phyloP scores from a whole-genome alignment of 2,888 invertebrate species.

The Cartodere bifasciata region DNA sequence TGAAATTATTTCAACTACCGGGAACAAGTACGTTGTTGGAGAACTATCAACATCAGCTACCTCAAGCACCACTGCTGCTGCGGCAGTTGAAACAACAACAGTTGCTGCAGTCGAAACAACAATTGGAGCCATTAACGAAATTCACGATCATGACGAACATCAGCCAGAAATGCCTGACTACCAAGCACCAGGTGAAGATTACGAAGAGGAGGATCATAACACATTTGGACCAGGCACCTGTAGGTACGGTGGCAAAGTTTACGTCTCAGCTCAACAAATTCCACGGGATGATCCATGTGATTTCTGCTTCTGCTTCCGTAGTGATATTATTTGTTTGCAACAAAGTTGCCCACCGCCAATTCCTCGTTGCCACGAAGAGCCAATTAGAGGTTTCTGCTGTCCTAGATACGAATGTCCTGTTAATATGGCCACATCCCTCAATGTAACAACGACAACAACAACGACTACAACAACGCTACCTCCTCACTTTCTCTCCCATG shows the following conservation, averaged over 20 bases:
- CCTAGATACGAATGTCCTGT: slow-evolving; percentile 90
- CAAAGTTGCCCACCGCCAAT: slow-evolving; percentile 93
- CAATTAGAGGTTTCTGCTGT: slow-evolving; percentile 88
- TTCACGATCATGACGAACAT: slow-evolving; percentile 18
- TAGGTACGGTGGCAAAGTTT: slow-evolving; percentile 82
- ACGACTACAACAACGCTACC: slow-evolving; percentile 77
- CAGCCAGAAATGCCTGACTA: slow-evolving; percentile 30
- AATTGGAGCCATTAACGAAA: slow-evolving; percentile 6
- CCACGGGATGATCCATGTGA: slow-evolving; percentile 90
- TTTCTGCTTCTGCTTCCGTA: slow-evolving; percentile 94
- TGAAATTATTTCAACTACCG: no score
- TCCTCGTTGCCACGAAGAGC: slow-evolving; percentile 81
- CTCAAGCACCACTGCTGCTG: no score
- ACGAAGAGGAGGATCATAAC: slow-evolving; percentile 64
- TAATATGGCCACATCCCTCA: slow-evolving; percentile 69
- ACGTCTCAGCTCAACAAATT: slow-evolving; percentile 89
- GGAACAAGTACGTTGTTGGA: no score
- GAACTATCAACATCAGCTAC: no score
- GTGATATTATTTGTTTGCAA: slow-evolving; percentile 88
- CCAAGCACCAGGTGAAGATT: slow-evolving; percentile 40
- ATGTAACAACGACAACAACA: slow-evolving; percentile 76
- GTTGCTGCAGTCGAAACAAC: slow-evolving; percentile 7
- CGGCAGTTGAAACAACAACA: no score
- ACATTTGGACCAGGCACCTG: slow-evolving; percentile 82
- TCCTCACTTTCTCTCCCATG: slow-evolving; percentile 69